These are phyloP conservation scores for Sebastes iracundus DNA, from an alignment of 2,797 vertebrate genomes.

Conservation along the genomic window DNA sequence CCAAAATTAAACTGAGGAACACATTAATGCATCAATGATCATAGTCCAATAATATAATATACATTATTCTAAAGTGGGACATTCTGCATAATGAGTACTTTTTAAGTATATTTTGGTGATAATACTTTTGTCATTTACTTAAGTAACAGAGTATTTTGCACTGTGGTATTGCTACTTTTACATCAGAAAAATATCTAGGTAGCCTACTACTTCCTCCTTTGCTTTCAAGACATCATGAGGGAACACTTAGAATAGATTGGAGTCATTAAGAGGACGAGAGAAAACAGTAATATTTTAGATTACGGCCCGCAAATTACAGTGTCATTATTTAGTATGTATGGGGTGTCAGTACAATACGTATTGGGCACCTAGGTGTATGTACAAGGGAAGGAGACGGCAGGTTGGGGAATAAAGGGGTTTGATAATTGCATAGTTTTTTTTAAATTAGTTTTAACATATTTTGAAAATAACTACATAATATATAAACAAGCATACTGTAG, in stretches of 20 bases:
- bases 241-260: background rate
- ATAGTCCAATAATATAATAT: accelerated
- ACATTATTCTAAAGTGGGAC: accelerated
- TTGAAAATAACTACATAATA: background rate
- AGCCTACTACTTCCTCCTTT: too few species aligned
- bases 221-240: background rate
- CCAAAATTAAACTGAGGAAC: too few species aligned
- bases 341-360: background rate
- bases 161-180: too few species aligned
- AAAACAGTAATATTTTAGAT: background rate
- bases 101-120: too few species aligned
- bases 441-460: background rate
- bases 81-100: too few species aligned
- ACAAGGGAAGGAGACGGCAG: background rate
- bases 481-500: too few species aligned
- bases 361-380: background rate
- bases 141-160: too few species aligned
- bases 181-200: accelerated
- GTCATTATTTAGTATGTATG: background rate
- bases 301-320: too few species aligned
- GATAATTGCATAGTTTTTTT: background rate
- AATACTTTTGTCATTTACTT: too few species aligned
- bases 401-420: background rate
- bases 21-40: too few species aligned
- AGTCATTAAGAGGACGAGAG: background rate